Base-by-base conservation (phyloP, 2,888 invertebrate genomes). In the Mylabris sibirica region DNA sequence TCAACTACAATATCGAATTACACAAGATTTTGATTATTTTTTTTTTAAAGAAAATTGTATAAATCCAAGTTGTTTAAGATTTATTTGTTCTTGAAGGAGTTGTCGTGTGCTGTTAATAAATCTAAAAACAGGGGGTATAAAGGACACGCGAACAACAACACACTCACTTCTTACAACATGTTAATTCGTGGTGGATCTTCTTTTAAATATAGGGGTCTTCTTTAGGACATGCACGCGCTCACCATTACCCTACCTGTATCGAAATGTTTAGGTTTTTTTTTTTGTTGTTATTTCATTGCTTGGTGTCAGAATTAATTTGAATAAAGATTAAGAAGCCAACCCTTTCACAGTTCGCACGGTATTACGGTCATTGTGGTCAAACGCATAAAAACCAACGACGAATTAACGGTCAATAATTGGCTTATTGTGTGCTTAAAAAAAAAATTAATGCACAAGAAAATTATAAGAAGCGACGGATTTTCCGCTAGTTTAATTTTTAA, bases 171-270 rank as follows among this genome's bases (percentile, higher is more conserved):
- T 53, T 53, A n/a, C 22, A 62, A 71, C 70, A 69, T 72, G 68
- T 73, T 75, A 74, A 76, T 76, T 71, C 71, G 71, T 65, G 76
- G 72, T 71, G 76, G 69, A 77, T 78, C 83, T 81, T 82, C 78
- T 75, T 78, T 71, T 71, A 71, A 53, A 53, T 53, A 83, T 81
- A 77, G 78, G 53, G 53, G 53, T 53, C 53, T 53, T 78, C 79
- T 76, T 68, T 72, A 64, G 73, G 72, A 75, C 74, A 78, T 77
- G 75, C 79, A 78, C 77, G 75, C 79, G 75, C 75, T 72, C 65
- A 30, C 71, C 1, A 24, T 53, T 53, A 53, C 49, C 49, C 71
- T 78, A 79, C 78, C 77, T 77, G 77, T 72, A 60, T 65, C 57
- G 60, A 64, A 63, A 65, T 65, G 41, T n/a, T n/a, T n/a, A n/a